These are phyloP conservation scores for Augiades crinisus DNA, from an alignment of 2,888 invertebrate species.

Conservation along the genomic window DNA sequence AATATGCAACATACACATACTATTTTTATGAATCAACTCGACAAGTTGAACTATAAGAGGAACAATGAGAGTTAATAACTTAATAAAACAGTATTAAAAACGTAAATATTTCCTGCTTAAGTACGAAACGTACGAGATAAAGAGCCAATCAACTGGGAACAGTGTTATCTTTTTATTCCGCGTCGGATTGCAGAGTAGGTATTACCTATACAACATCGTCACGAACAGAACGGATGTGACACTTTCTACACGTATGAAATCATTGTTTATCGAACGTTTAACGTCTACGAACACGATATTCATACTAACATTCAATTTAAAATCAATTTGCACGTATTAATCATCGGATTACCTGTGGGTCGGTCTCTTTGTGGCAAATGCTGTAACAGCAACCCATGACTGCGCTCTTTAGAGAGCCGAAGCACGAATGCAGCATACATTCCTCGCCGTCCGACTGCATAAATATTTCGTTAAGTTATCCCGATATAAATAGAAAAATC, in stretches of 20 bases:
- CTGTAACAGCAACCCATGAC: conserved; percentile 87
- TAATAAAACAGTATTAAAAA: conserved; percentile 5
- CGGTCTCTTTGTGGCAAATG: conserved; percentile 86
- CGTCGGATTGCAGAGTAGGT: not conserved
- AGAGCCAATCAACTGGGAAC: conserved; percentile 52
- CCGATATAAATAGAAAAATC: conserved; percentile 71
- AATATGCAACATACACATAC: not conserved
- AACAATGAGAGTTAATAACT: not conserved
- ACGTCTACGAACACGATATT: not conserved
- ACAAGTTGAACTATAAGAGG: not conserved
- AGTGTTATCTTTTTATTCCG: conserved; percentile 21
- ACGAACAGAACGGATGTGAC: conserved; percentile 5
- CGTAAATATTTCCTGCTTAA: conserved; percentile 11
- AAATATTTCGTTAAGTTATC: conserved; percentile 63
- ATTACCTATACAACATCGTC: conserved; percentile 3
- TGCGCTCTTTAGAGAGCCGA: conserved; percentile 69
- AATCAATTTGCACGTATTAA: conserved; percentile 6
- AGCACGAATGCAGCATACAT: conserved; percentile 73
- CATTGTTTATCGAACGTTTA: not conserved
- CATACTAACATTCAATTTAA: not conserved
- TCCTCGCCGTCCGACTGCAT: conserved; percentile 76
- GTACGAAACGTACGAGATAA: conserved; percentile 33
- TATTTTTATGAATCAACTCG: not conserved
- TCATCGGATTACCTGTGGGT: conserved; percentile 81
- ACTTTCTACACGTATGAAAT: not conserved